Base-by-base conservation (phyloP, 1,140 invertebrate genomes). In the Agraylea sexmaculata region DNA sequence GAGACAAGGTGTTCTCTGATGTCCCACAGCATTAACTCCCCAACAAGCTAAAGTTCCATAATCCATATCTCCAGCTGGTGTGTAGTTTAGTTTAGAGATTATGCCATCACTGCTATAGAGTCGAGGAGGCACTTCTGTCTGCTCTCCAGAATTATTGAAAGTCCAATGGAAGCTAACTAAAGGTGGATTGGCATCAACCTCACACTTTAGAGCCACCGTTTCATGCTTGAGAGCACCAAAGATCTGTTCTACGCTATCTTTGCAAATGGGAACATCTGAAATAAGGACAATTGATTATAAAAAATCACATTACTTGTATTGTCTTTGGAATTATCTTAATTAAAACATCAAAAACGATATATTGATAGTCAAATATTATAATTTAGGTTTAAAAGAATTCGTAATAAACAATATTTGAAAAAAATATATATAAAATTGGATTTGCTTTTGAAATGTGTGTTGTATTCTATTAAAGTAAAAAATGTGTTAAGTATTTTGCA, bases 1-100 rank as follows among this genome's bases (percentile, higher is more conserved):
- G 41, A 87, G 66, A 57, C 87, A 92, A n/a, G 86, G 85, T 17
- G 77, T 70, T 53, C 78, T 76, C 62, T 89, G 86, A 46, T 73
- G 71, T 18, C 87, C 87, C 25, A 89, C 80, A 23, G 74, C 71
- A 63, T 90, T 90, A 50, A 70, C 73, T 2, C 78, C 87, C 71
- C 81, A 88, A 57, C 87, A 92, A 17, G 83, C 78, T 7, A 90
- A 66, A 11, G 81, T 87, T 25, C 87, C 87, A 55, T 90, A 91
- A 62, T 90, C 86, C 62, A 87, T 75, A 60, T 89, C 85, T 8
- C 78, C 78, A 17, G 75, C 75, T 2, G 87, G 87, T 1, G 84
- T 87, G 57, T 88, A 90, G 57, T 85, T 85, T 11, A 88, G 65
- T 2, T 75, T 73, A n/a, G 81, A 85, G 13, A 78, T 73, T 38